These are phyloP conservation scores for Megastigmus dorsalis DNA, from an alignment of 2,888 invertebrate species.

Conservation along the genomic window DNA sequence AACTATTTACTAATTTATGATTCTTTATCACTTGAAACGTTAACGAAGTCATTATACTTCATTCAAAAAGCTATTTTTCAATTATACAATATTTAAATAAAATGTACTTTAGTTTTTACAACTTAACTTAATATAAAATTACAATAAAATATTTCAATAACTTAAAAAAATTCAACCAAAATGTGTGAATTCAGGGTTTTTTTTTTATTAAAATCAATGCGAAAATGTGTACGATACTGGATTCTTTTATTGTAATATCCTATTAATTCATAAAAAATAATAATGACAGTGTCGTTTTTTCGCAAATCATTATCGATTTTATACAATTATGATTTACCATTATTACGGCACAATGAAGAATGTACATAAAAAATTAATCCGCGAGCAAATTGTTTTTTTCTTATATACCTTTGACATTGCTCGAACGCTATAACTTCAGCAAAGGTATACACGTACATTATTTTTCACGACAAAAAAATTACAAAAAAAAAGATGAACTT, in stretches of 20 bases:
- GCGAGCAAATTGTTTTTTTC: background rate
- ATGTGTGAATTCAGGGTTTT: too few species aligned
- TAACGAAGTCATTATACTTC: too few species aligned
- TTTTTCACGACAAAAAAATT: background rate
- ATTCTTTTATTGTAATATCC: constrained; percentile 67
- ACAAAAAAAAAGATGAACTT: constrained; percentile 13
- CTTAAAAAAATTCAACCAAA: too few species aligned
- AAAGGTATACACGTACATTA: background rate
- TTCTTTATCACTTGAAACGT: too few species aligned
- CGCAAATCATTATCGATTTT: constrained; percentile 43
- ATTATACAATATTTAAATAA: too few species aligned
- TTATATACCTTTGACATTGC: background rate
- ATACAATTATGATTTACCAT: constrained; percentile 31
- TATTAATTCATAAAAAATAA: constrained; percentile 68
- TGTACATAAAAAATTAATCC: constrained; percentile 35
- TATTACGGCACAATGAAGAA: constrained; percentile 30
- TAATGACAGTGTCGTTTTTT: constrained; percentile 64
- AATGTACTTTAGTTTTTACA: too few species aligned
- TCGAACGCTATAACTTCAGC: background rate
- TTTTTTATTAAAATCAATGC: background rate
- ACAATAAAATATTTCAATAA: too few species aligned
- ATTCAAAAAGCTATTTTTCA: too few species aligned
- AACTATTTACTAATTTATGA: too few species aligned
- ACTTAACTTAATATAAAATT: too few species aligned
- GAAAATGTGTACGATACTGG: constrained; percentile 52